Evolutionary conservation across 2,797 vertebrate species (phyloP), one percentile per base, ranked within the genome.

Genomic region (Gallirallus australis): DNA sequence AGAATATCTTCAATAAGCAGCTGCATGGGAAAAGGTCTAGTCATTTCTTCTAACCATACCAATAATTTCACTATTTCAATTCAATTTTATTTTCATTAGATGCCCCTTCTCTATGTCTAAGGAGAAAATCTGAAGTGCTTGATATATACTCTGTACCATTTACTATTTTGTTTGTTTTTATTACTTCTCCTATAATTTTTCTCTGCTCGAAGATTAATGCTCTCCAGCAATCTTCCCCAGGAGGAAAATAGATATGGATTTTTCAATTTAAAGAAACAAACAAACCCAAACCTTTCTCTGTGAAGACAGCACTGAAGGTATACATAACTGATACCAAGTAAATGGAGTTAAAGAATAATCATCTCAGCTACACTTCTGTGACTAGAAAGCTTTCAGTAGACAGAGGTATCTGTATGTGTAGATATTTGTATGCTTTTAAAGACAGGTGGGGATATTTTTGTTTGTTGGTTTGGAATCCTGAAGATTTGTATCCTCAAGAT

Each of bases 181-280:
- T 95, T 90, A 87, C 48, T 91, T 96, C 54, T 82, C 61, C 53
- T 72, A 45, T 94, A 93, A 83, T 91, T 90, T 83, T 31, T 45
- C n/a, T 65, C 72, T 82, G 25, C 40, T 91, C 31, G 57, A 78
- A 91, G 75, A 91, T 92, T 93, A 79, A 83, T 79, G 57, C 2
- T 88, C 30, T 88, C 50, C 61, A 94, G 39, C 3, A 47, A 24
- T 59, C 66, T 76, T 92, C 95, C 86, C 69, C 73, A 72, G 21
- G 64, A 89, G 88, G 66, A 94, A 92, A 89, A 94, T n/a, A 82
- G 77, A 91, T 94, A 93, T 89, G 42, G 94, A 95, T 95, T 95
- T 93, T 96, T 89, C 82, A 83, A 31, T 95, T 89, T 93, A 89
- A 90, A 82, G 80, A 79, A 63, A 63, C 37, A 92, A 92, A 94